Evolutionary conservation across 2,113 vertebrate species (phyloP).

Genomic region (Limnothrissa miodon): DNA sequence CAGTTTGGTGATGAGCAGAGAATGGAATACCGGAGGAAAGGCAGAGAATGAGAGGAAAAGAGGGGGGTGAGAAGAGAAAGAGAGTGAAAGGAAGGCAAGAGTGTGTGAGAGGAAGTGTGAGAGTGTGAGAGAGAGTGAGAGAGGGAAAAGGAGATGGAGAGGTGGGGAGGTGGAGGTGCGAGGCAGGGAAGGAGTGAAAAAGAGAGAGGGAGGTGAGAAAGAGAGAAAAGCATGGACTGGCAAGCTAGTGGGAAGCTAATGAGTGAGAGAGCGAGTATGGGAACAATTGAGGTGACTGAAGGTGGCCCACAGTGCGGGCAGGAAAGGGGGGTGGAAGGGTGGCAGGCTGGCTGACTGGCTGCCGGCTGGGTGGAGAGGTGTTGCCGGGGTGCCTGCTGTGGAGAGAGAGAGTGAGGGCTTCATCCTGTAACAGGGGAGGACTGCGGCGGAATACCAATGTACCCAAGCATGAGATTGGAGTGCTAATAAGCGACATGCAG

Average conservation of each 20-base stretch:
- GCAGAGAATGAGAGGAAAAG: background rate
- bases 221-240: background rate
- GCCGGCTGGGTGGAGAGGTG: background rate
- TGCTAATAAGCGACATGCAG: slow-evolving; percentile 36
- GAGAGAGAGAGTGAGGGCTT: background rate
- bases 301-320: background rate
- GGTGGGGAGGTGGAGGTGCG: background rate
- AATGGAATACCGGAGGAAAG: background rate
- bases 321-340: background rate
- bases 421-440: slow-evolving; percentile 8
- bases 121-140: background rate
- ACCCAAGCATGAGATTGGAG: slow-evolving; percentile 38
- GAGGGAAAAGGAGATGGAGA: background rate
- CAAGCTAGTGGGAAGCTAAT: slow-evolving; percentile 43
- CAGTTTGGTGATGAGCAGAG: background rate
- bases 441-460: slow-evolving; percentile 42
- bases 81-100: background rate
- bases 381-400: background rate
- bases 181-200: background rate
- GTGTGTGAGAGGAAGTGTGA: background rate
- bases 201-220: background rate
- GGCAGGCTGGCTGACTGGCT: slow-evolving; percentile 1
- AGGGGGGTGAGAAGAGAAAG: background rate
- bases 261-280: slow-evolving; percentile 40
- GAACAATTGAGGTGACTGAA: slow-evolving; percentile 24